Evolutionary conservation across 2,797 vertebrate species (phyloP), one percentile per base, ranked within the genome.

Genomic region (Heterohyrax brucei): DNA sequence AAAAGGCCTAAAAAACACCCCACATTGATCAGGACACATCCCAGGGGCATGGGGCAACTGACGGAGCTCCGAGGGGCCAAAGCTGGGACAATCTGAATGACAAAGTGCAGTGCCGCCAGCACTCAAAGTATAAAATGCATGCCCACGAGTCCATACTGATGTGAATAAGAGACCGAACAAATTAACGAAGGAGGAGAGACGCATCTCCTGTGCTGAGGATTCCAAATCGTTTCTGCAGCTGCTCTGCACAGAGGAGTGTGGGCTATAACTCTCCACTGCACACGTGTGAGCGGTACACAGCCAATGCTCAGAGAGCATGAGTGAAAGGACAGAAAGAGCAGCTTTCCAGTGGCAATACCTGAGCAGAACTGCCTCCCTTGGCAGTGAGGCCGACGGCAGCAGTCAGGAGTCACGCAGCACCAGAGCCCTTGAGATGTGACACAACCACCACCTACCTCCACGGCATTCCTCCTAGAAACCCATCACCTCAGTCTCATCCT

Each of bases 71-170:
- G 24, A 53, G 12, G 3, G 12, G 53, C 53, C 12, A 13, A 56
- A 56, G 53, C 53, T 56, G 53, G 53, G 53, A 56, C 9, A 72
- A 46, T 3, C 7, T 14, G 14, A 66, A 28, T 12, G 28, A 46
- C 8, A 33, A 89, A 87, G 87, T 75, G 26, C 0, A 28, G 10
- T 16, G 39, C 30, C 68, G 16, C 53, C 33, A 70, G 7, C 78
- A 92, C 22, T 7, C 33, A 39, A n/a, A 95, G 13, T 78, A 56
- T 86, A 78, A 92, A 87, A 82, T 24, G 72, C 72, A 72, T 6
- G 39, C 22, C n/a, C 44, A 24, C 0, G 3, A 61, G 56, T 78
- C 56, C 44, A 87, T 44, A 53, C 1, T 18, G 64, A 85, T 14
- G 50, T 48, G 76, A 56, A 56, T 56, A 56, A 56, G 18, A 14